phyloP scores from a whole-genome alignment of 2,113 vertebrate genomes.

The Panthera leo region DNA sequence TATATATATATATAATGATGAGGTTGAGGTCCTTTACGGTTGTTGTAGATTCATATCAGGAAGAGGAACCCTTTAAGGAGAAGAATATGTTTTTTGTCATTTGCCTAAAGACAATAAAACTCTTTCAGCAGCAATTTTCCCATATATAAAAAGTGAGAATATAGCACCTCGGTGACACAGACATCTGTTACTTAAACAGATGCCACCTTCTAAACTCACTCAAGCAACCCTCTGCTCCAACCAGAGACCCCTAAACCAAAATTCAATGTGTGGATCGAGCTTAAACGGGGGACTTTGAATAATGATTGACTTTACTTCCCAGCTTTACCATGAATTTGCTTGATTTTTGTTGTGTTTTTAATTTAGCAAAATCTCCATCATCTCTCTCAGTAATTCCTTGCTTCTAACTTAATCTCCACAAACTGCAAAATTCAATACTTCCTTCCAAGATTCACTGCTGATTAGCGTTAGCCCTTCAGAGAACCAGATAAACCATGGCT shows the following conservation, averaged over 20 bases:
- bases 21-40: constrained; percentile 81
- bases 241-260: constrained; percentile 81
- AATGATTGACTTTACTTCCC: constrained; percentile 67
- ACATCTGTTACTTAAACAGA: constrained; percentile 89
- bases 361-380: not conserved
- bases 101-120: constrained; percentile 89
- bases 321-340: constrained; percentile 44
- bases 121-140: constrained; percentile 85
- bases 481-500: not conserved
- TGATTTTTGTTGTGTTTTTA: constrained; percentile 53
- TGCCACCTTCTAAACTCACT: constrained; percentile 82
- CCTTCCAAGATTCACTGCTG: not conserved
- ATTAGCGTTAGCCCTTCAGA: not conserved
- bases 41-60: constrained; percentile 82
- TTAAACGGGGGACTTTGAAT: constrained; percentile 59
- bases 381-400: constrained; percentile 4
- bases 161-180: constrained; percentile 87
- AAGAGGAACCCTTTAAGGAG: constrained; percentile 83
- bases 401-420: constrained; percentile 38
- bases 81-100: constrained; percentile 83
- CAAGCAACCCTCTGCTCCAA: constrained; percentile 78
- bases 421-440: constrained; percentile 50
- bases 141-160: constrained; percentile 87
- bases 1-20: constrained; percentile 43
- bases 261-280: constrained; percentile 73